A percentile compares a stretch with the other conserved stretches of the same genome.
phyloP scores from a whole-genome alignment of 2,888 invertebrate species.

The Drosophila cyrtoloma region DNA sequence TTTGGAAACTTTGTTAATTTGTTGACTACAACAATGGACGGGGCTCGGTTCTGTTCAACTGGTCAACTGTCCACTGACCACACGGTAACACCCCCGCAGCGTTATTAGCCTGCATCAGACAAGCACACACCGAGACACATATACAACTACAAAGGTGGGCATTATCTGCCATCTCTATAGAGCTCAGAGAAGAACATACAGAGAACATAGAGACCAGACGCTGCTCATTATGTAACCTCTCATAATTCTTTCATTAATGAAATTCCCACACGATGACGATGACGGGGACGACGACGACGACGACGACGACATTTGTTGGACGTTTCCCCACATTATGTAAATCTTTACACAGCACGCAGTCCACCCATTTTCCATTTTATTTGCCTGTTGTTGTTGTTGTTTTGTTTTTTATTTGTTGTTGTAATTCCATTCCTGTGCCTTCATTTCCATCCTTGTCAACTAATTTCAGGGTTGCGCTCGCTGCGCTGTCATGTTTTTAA shows the following conservation, averaged over 20 bases:
- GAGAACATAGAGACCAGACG: constrained; percentile 7
- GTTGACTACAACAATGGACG: constrained; percentile 71
- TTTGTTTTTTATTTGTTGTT: not conserved
- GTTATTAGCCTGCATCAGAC: constrained; percentile 62
- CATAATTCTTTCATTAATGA: constrained; percentile 80
- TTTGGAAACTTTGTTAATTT: constrained; percentile 77
- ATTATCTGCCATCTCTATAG: constrained; percentile 64
- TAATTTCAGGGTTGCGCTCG: constrained; percentile 74
- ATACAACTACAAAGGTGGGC: constrained; percentile 12
- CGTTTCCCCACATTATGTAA: constrained; percentile 74
- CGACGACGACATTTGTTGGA: constrained; percentile 57
- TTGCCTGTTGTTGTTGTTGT: constrained; percentile 14
- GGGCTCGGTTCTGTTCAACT: constrained; percentile 6
- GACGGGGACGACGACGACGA: constrained; percentile 41
- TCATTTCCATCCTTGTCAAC: constrained; percentile 73
- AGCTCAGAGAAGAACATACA: not conserved
- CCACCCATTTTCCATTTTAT: constrained; percentile 61
- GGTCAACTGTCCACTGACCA: constrained; percentile 32
- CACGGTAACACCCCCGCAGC: constrained; percentile 58
- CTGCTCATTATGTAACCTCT: constrained; percentile 78
- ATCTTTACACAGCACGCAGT: constrained; percentile 76
- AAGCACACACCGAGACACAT: constrained; percentile 23
- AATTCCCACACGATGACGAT: constrained; percentile 70
- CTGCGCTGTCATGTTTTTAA: constrained; percentile 76
- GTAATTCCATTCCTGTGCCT: constrained; percentile 27